Evolutionary conservation across 2,888 invertebrate species (phyloP).

Genomic region (Calliphora vomitoria): DNA sequence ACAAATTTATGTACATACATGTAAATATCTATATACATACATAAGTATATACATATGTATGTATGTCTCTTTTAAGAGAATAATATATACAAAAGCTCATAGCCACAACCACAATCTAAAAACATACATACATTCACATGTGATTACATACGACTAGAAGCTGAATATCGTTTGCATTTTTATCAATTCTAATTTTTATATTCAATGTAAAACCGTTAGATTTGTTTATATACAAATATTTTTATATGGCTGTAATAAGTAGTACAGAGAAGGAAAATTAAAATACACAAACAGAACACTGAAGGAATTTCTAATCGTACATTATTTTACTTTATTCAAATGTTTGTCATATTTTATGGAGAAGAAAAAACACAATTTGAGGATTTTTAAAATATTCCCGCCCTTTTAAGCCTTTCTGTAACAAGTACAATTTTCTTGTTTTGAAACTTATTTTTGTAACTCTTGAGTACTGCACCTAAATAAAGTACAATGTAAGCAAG

Average conservation of each 20-base stretch:
- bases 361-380: too few relatives aligned
- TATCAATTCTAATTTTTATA: slow-evolving; percentile 39
- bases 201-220: slow-evolving; percentile 39
- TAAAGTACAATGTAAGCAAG: too few relatives aligned
- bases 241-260: not conserved
- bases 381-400: too few relatives aligned
- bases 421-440: too few relatives aligned
- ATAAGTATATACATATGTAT: not conserved
- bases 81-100: too few relatives aligned
- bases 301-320: slow-evolving; percentile 11
- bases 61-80: too few relatives aligned
- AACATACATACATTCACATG: not conserved
- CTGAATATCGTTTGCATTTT: slow-evolving; percentile 33
- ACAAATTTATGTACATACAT: not conserved
- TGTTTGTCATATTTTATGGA: too few relatives aligned
- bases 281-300: not conserved
- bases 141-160: not conserved
- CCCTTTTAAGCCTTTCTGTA: too few relatives aligned
- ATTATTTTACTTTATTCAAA: not conserved
- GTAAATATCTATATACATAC: not conserved
- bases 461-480: too few relatives aligned
- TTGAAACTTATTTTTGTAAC: too few relatives aligned
- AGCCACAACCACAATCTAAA: too few relatives aligned
- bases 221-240: not conserved
- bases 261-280: not conserved